phyloP scores from a whole-genome alignment of 2,797 vertebrate species.

The Craterocephalus amniculus region DNA sequence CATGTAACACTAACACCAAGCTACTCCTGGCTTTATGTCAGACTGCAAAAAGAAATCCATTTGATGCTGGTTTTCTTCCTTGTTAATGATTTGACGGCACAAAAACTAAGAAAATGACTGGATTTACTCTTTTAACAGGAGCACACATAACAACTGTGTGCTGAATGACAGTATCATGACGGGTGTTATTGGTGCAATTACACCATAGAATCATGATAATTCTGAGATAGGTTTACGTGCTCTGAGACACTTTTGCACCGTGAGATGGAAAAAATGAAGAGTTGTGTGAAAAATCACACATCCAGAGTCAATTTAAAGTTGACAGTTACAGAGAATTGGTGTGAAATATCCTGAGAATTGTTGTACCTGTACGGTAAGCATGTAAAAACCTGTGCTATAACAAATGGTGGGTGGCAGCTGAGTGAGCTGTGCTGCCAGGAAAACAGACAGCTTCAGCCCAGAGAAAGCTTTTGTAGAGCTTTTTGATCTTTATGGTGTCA shows the following conservation, averaged over 20 bases:
- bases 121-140: slow-evolving; percentile 4
- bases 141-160: not conserved
- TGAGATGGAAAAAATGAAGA: slow-evolving; percentile 30
- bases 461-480: slow-evolving; percentile 32
- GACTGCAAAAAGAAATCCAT: not conserved
- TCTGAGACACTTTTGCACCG: slow-evolving; percentile 28
- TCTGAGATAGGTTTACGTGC: slow-evolving; percentile 25
- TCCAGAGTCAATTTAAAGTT: slow-evolving; percentile 50
- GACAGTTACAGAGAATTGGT: slow-evolving; percentile 45
- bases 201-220: slow-evolving; percentile 29
- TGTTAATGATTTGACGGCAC: not conserved
- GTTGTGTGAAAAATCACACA: slow-evolving; percentile 31
- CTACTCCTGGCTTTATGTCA: not conserved
- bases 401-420: slow-evolving; percentile 52
- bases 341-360: slow-evolving; percentile 46
- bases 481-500: slow-evolving; percentile 46
- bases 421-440: slow-evolving; percentile 47
- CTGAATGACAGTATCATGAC: slow-evolving; percentile 39
- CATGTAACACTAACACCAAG: not conserved
- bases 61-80: slow-evolving; percentile 10
- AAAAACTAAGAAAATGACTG: not conserved
- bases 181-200: slow-evolving; percentile 43
- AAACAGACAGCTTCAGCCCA: slow-evolving; percentile 45
- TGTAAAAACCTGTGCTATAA: slow-evolving; percentile 35
- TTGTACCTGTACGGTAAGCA: slow-evolving; percentile 46